Evolutionary conservation across 2,888 invertebrate genomes (phyloP).

Genomic region (Cataglyphis cursor): DNA sequence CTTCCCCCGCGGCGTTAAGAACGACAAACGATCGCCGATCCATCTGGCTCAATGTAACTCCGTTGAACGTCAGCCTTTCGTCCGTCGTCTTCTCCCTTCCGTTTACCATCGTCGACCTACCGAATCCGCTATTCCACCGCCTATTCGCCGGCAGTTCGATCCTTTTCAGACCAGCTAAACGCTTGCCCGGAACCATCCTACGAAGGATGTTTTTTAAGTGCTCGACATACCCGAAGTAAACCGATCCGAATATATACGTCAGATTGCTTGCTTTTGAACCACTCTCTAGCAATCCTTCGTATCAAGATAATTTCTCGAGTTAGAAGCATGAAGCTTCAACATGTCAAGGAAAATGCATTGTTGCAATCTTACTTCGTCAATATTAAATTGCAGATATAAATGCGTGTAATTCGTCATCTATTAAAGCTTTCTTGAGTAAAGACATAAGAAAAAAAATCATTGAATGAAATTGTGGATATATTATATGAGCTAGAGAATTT

Average conservation of each 20-base stretch:
- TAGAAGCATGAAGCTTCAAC: slow-evolving; percentile 60
- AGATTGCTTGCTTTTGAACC: slow-evolving; percentile 53
- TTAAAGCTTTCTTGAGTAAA: neutral
- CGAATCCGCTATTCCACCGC: slow-evolving; percentile 63
- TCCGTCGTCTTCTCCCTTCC: slow-evolving; percentile 59
- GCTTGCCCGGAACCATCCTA: slow-evolving; percentile 50
- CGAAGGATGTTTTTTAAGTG: slow-evolving; percentile 65
- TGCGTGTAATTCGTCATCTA: slow-evolving; percentile 36
- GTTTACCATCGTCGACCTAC: slow-evolving; percentile 27
- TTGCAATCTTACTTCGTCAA: slow-evolving; percentile 45
- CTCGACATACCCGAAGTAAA: slow-evolving; percentile 46
- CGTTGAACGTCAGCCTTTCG: slow-evolving; percentile 68
- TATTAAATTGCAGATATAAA: slow-evolving; percentile 54
- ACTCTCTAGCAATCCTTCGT: slow-evolving; percentile 60
- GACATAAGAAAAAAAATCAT: neutral
- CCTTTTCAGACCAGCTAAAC: slow-evolving; percentile 63
- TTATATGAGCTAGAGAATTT: neutral
- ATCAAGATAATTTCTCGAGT: slow-evolving; percentile 68
- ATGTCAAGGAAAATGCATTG: slow-evolving; percentile 60
- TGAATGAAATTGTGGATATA: neutral
- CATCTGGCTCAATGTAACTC: slow-evolving; percentile 85
- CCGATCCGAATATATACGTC: slow-evolving; percentile 46
- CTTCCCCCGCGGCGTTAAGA: slow-evolving; percentile 83
- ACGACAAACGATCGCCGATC: slow-evolving; percentile 86
- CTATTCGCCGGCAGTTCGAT: slow-evolving; percentile 53